These are phyloP conservation scores for Donacobius atricapilla DNA, from an alignment of 2,113 vertebrate species.

Conservation along the genomic window DNA sequence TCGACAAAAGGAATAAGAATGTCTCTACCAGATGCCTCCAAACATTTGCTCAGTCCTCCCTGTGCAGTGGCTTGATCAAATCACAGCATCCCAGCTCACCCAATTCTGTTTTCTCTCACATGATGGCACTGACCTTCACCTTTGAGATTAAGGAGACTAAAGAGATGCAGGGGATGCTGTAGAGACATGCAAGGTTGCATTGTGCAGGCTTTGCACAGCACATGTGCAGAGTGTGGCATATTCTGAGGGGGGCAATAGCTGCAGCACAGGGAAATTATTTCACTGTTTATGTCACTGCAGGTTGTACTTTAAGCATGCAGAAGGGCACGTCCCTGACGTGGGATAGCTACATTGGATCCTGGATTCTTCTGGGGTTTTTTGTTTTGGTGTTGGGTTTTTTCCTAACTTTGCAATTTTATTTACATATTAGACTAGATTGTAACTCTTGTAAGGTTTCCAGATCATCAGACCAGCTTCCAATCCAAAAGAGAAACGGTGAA, in stretches of 20 bases:
- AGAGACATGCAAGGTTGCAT: background rate
- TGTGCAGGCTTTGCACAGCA: background rate
- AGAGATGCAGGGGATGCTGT: background rate
- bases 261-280: background rate
- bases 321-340: background rate
- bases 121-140: background rate
- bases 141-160: rapidly evolving
- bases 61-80: background rate
- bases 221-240: background rate
- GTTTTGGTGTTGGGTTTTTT: background rate
- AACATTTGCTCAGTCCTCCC: background rate
- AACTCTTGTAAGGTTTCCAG: background rate
- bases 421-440: background rate
- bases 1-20: background rate
- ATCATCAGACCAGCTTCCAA: background rate
- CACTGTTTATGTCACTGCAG: background rate
- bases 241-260: background rate
- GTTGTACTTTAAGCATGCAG: background rate
- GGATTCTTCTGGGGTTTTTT: background rate
- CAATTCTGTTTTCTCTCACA: background rate
- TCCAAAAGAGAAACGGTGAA: background rate
- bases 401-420: background rate
- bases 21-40: background rate
- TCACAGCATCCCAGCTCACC: background rate
- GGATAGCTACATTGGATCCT: rapidly evolving